Evolutionary conservation across 2,888 invertebrate genomes (phyloP).

Genomic region (Thymelicus lineola): DNA sequence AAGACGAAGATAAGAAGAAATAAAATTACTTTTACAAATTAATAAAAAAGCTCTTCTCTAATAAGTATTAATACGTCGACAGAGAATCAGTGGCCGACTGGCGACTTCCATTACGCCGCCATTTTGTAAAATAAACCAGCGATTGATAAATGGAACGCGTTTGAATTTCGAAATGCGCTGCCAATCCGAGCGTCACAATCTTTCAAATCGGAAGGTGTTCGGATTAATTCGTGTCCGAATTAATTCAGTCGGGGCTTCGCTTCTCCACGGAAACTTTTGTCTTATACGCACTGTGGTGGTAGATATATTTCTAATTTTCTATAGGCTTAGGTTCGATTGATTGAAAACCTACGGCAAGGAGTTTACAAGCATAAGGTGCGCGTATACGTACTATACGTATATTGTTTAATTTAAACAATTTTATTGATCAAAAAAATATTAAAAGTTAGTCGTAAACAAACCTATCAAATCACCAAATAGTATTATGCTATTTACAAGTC

Average conservation of each 20-base stretch:
- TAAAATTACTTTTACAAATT: not conserved
- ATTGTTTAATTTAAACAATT: too few relatives aligned
- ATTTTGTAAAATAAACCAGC: slow-evolving; percentile 47
- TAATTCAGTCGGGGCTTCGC: slow-evolving; percentile 56
- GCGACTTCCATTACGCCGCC: slow-evolving; percentile 41
- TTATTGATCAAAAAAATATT: too few relatives aligned
- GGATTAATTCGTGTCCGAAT: slow-evolving; percentile 63
- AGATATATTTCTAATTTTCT: not conserved
- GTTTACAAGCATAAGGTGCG: too few relatives aligned
- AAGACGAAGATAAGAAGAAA: not conserved
- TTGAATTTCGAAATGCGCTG: slow-evolving; percentile 47
- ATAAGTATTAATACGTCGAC: slow-evolving; percentile 9
- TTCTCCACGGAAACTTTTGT: slow-evolving; percentile 53
- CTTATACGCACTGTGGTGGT: slow-evolving; percentile 44
- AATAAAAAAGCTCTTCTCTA: slow-evolving; percentile 8
- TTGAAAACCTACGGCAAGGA: too few relatives aligned
- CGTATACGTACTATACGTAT: too few relatives aligned
- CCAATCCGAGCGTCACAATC: slow-evolving; percentile 51
- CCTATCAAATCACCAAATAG: too few relatives aligned
- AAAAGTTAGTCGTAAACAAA: too few relatives aligned
- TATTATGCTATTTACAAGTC: too few relatives aligned
- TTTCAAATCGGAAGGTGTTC: slow-evolving; percentile 57
- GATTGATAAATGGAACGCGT: slow-evolving; percentile 48
- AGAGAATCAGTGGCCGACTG: slow-evolving; percentile 35
- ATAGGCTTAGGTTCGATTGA: not conserved